Percentiles rank a stretch among this genome's conserved stretches.
Conservation (phyloP, 1,140 invertebrate species). For the Drosophila lini region DNA sequence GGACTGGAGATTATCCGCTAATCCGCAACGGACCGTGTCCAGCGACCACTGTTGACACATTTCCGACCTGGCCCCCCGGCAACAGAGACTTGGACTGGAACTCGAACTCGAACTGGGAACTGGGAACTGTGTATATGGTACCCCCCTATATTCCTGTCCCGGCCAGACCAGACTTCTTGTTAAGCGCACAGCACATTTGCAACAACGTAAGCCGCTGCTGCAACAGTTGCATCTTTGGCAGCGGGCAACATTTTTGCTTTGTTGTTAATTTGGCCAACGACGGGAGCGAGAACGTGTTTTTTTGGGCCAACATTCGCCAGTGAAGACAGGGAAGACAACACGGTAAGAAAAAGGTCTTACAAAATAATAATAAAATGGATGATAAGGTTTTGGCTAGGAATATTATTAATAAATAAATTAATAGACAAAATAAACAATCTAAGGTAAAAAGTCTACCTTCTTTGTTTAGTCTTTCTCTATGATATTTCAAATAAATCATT, state of each 20-base stretch:
- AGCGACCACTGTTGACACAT: constrained; percentile 48
- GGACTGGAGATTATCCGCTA: constrained; percentile 9
- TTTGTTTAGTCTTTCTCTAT: no score
- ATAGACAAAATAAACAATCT: background rate
- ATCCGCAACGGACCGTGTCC: constrained; percentile 21
- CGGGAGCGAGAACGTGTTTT: constrained; percentile 60
- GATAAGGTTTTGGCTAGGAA: background rate
- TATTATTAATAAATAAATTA: background rate
- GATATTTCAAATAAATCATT: background rate
- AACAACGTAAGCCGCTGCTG: constrained; percentile 24
- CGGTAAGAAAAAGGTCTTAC: background rate
- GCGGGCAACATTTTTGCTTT: constrained; percentile 47
- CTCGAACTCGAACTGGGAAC: constrained; percentile 4
- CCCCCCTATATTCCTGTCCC: background rate
- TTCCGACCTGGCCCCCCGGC: constrained; percentile 33
- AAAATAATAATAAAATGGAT: background rate
- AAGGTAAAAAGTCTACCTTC: background rate
- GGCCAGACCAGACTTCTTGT: constrained; percentile 11
- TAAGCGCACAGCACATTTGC: constrained; percentile 47
- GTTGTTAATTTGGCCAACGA: constrained; percentile 54
- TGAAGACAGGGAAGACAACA: constrained; percentile 24
- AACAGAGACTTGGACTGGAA: constrained; percentile 6
- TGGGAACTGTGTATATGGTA: background rate
- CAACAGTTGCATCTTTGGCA: constrained; percentile 59
- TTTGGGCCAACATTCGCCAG: constrained; percentile 22